These are phyloP conservation scores for Halictus rubicundus DNA, from an alignment of 1,140 invertebrate genomes.

Conservation along the genomic window DNA sequence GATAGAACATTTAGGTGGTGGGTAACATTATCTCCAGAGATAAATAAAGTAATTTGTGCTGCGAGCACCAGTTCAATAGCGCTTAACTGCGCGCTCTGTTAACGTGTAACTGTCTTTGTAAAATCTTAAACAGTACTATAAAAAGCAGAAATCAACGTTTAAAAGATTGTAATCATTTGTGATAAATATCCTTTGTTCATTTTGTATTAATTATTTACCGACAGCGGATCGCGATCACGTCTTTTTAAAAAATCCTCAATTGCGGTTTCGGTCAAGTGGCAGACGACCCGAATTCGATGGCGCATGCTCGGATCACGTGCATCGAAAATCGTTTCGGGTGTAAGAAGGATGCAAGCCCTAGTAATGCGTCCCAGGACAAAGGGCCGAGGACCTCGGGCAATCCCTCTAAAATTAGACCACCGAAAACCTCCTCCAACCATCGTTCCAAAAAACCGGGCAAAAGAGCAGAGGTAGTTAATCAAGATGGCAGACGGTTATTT, in stretches of 20 bases:
- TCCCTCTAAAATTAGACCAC: too few relatives aligned
- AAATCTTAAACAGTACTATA: neutral
- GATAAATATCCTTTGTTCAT: too few relatives aligned
- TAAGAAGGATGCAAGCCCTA: slow-evolving; percentile 18
- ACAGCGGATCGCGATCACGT: neutral
- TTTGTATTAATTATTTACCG: neutral
- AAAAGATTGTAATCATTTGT: neutral
- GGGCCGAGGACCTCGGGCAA: neutral
- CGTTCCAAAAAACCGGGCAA: neutral
- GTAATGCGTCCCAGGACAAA: neutral
- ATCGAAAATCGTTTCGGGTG: slow-evolving; percentile 46
- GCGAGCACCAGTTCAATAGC: neutral
- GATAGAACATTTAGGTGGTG: slow-evolving; percentile 12
- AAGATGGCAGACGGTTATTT: too few relatives aligned
- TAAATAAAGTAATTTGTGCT: neutral
- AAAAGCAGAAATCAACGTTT: too few relatives aligned
- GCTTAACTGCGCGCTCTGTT: neutral
- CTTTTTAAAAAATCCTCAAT: slow-evolving; percentile 23
- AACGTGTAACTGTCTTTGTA: neutral
- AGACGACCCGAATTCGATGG: slow-evolving; percentile 53
- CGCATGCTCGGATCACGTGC: slow-evolving; percentile 45
- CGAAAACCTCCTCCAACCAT: too few relatives aligned
- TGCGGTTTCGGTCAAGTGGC: slow-evolving; percentile 50
- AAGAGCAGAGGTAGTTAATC: neutral
- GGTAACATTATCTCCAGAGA: slow-evolving; percentile 5